phyloP scores from a whole-genome alignment of 2,113 vertebrate genomes.

The Amphilophus citrinellus region DNA sequence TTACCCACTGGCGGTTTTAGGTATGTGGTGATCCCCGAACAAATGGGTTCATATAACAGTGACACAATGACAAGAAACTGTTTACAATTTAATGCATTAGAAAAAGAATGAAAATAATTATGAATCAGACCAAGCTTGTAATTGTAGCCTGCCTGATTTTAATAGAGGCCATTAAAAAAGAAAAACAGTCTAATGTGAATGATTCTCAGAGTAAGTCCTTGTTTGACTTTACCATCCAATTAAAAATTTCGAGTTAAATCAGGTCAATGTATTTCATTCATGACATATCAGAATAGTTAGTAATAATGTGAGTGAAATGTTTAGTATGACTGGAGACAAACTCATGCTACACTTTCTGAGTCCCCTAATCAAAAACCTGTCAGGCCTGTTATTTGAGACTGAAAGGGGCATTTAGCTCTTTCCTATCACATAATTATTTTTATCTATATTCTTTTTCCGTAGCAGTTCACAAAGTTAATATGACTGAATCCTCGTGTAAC shows the following conservation, averaged over 20 bases:
- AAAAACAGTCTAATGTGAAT: neutral
- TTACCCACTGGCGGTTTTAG: neutral
- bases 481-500: constrained; percentile 12
- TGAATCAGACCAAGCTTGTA: neutral
- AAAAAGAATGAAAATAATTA: neutral
- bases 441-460: constrained; percentile 28
- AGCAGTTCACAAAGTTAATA: constrained; percentile 35
- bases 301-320: constrained; percentile 51
- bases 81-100: neutral
- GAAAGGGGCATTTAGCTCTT: constrained; percentile 51
- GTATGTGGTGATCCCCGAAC: neutral
- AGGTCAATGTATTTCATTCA: constrained; percentile 44
- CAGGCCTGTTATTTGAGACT: constrained; percentile 47
- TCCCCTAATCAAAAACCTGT: constrained; percentile 48
- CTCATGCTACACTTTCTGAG: constrained; percentile 34
- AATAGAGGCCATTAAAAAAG: neutral
- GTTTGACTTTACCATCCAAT: constrained; percentile 29
- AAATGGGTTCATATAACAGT: neutral
- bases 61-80: neutral
- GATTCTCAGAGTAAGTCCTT: neutral
- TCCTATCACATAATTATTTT: constrained; percentile 58
- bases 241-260: constrained; percentile 30
- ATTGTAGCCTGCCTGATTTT: neutral
- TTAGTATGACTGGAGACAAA: constrained; percentile 32
- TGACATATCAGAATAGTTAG: constrained; percentile 45